Percentiles rank a stretch among this genome's conserved stretches.
phyloP scores from a whole-genome alignment of 2,888 invertebrate species.

The Autographa gamma region DNA sequence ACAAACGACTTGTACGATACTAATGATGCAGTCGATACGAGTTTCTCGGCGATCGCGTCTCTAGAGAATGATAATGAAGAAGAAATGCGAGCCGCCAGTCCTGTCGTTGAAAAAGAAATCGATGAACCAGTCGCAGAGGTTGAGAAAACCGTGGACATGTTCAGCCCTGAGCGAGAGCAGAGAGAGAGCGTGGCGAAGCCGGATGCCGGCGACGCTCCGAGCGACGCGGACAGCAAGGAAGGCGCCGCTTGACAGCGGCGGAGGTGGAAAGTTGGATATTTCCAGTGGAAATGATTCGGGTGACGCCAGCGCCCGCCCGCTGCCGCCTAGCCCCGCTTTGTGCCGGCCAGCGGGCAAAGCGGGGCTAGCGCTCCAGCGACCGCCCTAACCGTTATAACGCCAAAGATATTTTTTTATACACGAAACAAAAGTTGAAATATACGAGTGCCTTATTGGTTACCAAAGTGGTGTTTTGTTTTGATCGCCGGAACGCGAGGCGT shows the following conservation, averaged over 20 bases:
- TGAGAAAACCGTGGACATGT: slow-evolving; percentile 68
- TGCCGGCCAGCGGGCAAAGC: slow-evolving; percentile 17
- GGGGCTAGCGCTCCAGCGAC: slow-evolving; percentile 44
- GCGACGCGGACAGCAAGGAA: slow-evolving; percentile 62
- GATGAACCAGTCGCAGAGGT: slow-evolving; percentile 25
- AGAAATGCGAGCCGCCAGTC: slow-evolving; percentile 40
- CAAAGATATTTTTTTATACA: slow-evolving; percentile 85
- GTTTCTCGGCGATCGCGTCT: slow-evolving; percentile 65
- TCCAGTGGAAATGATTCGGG: slow-evolving; percentile 87
- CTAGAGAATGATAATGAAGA: slow-evolving; percentile 12
- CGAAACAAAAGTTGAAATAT: slow-evolving; percentile 82
- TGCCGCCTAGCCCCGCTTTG: slow-evolving; percentile 28
- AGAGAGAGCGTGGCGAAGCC: slow-evolving; percentile 31
- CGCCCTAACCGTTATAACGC: slow-evolving; percentile 72
- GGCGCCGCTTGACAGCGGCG: slow-evolving; percentile 77
- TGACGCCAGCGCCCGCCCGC: slow-evolving; percentile 65
- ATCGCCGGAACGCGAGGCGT: slow-evolving; percentile 70
- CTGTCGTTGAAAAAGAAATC: slow-evolving; percentile 46
- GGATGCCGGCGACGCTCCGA: slow-evolving; percentile 39
- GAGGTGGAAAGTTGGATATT: slow-evolving; percentile 77
- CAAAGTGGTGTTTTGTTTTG: slow-evolving; percentile 85
- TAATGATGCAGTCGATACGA: slow-evolving; percentile 73
- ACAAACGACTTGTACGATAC: slow-evolving; percentile 71
- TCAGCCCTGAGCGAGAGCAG: slow-evolving; percentile 58
- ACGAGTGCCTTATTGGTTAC: slow-evolving; percentile 89